phyloP scores from a whole-genome alignment of 2,113 vertebrate species.

The Microcebus griseorufus region DNA sequence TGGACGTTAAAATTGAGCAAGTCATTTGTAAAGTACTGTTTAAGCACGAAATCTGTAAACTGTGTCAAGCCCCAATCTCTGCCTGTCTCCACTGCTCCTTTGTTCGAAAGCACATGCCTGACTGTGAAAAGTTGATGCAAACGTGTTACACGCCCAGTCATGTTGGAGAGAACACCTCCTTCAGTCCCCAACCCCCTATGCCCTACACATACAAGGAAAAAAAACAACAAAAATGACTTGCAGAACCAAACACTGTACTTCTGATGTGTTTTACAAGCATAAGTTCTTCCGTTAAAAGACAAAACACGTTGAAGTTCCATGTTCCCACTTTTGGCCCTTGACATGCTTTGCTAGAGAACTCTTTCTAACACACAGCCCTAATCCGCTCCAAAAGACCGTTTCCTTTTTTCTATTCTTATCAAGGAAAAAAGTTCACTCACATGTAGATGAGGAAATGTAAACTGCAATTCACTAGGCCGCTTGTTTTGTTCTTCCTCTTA shows the following conservation, averaged over 20 bases:
- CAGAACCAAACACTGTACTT: slow-evolving; percentile 63
- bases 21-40: slow-evolving; percentile 80
- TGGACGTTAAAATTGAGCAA: slow-evolving; percentile 73
- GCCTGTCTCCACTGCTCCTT: slow-evolving; percentile 70
- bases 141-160: slow-evolving; percentile 71
- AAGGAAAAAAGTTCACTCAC: background rate
- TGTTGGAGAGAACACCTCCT: slow-evolving; percentile 61
- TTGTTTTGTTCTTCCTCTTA: slow-evolving; percentile 45
- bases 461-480: background rate
- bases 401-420: slow-evolving; percentile 29
- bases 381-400: slow-evolving; percentile 7
- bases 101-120: slow-evolving; percentile 75
- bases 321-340: slow-evolving; percentile 51
- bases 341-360: slow-evolving; percentile 56
- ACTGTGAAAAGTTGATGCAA: slow-evolving; percentile 75
- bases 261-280: slow-evolving; percentile 81
- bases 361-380: slow-evolving; percentile 58
- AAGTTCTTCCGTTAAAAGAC: slow-evolving; percentile 73
- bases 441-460: background rate
- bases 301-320: slow-evolving; percentile 69
- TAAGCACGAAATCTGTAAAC: slow-evolving; percentile 81
- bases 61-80: slow-evolving; percentile 61
- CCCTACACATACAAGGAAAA: slow-evolving; percentile 56
- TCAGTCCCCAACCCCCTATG: background rate
- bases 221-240: slow-evolving; percentile 71